Percentiles rank a stretch among this genome's conserved stretches.
Evolutionary conservation across 2,888 invertebrate species (phyloP).

Genomic region (Drosophila nigricruria): DNA sequence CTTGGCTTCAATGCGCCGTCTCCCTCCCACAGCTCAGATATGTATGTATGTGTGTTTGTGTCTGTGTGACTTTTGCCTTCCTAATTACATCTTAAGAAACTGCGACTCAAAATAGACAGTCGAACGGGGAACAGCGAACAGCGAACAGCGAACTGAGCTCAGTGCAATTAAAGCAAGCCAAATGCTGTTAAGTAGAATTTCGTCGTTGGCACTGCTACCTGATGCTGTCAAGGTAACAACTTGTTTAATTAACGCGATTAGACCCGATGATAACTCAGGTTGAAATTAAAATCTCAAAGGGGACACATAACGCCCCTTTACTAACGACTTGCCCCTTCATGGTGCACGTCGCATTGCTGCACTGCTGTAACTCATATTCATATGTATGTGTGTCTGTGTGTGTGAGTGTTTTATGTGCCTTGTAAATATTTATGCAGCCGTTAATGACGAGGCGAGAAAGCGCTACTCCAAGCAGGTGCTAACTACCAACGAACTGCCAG

Average conservation of each 20-base stretch:
- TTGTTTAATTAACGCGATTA: conserved; percentile 80
- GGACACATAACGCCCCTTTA: conserved; percentile 8
- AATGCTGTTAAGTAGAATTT: conserved; percentile 28
- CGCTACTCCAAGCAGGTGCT: conserved; percentile 50
- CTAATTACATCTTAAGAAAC: conserved; percentile 62
- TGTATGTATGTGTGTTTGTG: not conserved
- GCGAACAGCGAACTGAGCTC: not conserved
- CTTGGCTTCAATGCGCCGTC: conserved; percentile 6
- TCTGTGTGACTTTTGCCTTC: conserved; percentile 10
- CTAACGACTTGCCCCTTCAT: conserved; percentile 12
- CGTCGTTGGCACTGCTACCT: conserved; percentile 7
- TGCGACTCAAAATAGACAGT: conserved; percentile 54
- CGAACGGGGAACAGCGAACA: conserved; percentile 12
- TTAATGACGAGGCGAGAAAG: conserved; percentile 69
- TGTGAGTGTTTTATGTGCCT: conserved; percentile 61
- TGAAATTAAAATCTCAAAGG: conserved; percentile 66
- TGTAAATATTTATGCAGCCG: conserved; percentile 80
- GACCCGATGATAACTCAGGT: conserved; percentile 70
- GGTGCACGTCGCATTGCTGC: conserved; percentile 24
- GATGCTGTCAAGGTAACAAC: conserved; percentile 67
- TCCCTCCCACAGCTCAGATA: no score
- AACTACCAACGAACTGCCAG: conserved; percentile 56
- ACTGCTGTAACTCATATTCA: conserved; percentile 5
- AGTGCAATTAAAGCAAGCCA: conserved; percentile 60
- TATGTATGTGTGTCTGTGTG: conserved; percentile 1